Evolutionary conservation across 2,113 vertebrate species (phyloP).

Genomic region (Amphiprion percula): DNA sequence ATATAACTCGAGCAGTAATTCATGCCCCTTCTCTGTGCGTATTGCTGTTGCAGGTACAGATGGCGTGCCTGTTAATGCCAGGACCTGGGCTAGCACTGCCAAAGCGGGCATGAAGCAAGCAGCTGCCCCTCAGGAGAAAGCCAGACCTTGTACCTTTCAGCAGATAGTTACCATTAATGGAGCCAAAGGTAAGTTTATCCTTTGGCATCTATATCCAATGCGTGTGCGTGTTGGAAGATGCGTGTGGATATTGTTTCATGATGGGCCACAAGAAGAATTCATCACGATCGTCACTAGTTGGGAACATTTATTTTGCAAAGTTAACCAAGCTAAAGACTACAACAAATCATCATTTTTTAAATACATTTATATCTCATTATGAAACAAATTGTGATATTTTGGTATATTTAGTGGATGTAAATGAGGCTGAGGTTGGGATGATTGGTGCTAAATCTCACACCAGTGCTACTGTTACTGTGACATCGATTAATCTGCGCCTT

Average conservation of each 20-base stretch:
- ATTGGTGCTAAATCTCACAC: conserved; percentile 40
- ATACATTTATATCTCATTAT: conserved; percentile 46
- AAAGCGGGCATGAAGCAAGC: conserved; percentile 68
- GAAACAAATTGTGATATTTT: conserved; percentile 45
- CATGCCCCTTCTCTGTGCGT: conserved; percentile 39
- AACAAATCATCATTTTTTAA: conserved; percentile 24
- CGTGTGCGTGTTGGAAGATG: conserved; percentile 23
- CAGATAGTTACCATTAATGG: conserved; percentile 53
- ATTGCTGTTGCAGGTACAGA: conserved; percentile 70
- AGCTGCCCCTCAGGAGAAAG: conserved; percentile 70
- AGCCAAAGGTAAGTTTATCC: conserved; percentile 69
- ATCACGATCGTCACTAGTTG: conserved; percentile 38
- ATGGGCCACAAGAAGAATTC: conserved; percentile 66
- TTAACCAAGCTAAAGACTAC: conserved; percentile 19
- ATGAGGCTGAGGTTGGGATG: conserved; percentile 41
- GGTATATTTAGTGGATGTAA: conserved; percentile 45
- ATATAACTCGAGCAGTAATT: conserved; percentile 50
- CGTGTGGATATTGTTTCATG: conserved; percentile 44
- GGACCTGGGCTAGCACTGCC: conserved; percentile 57
- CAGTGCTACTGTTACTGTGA: conserved; percentile 45
- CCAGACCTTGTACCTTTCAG: conserved; percentile 61
- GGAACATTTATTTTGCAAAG: conserved; percentile 49
- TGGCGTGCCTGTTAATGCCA: conserved; percentile 60
- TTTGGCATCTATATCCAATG: conserved; percentile 33
- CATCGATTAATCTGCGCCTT: conserved; percentile 59